Percentiles rank a stretch among this genome's conserved stretches.
phyloP scores from a whole-genome alignment of 1,140 invertebrate species.

The Aplysia californica region DNA sequence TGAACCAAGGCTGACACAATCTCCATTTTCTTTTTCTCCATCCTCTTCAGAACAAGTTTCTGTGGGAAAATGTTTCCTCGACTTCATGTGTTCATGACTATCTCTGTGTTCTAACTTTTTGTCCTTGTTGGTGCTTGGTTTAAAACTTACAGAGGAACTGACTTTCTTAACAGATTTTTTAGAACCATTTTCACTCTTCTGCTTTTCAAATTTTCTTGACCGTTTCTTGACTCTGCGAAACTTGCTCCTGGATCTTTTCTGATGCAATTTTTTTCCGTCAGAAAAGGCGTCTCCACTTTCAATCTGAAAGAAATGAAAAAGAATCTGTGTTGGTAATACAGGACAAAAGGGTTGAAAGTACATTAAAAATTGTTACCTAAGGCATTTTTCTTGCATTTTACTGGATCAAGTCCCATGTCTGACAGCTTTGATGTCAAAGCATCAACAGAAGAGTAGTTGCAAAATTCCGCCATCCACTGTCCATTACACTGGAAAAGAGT shows the following conservation, averaged over 20 bases:
- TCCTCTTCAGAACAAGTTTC: background rate
- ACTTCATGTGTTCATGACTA: no score
- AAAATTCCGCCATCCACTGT: no score
- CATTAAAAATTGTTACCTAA: conserved; percentile 11
- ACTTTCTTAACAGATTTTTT: background rate
- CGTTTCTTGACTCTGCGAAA: background rate
- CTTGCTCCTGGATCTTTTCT: background rate
- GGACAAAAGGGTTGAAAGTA: background rate
- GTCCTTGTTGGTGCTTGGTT: background rate
- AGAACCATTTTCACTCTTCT: background rate
- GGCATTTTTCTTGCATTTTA: conserved; percentile 6
- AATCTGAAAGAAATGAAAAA: background rate
- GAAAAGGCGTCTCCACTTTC: background rate
- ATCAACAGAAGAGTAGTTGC: no score
- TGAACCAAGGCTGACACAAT: background rate
- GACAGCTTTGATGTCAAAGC: background rate
- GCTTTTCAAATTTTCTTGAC: no score
- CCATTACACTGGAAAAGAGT: no score
- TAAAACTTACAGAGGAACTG: background rate
- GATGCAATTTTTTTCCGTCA: background rate
- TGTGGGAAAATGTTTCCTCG: no score
- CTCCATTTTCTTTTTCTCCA: background rate
- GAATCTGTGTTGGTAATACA: background rate
- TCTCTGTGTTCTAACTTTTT: background rate
- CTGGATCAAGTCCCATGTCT: background rate